Percentiles rank a stretch among this genome's conserved stretches.
These are phyloP conservation scores for Lamproptera curius DNA, from an alignment of 2,888 invertebrate genomes.

Conservation along the genomic window DNA sequence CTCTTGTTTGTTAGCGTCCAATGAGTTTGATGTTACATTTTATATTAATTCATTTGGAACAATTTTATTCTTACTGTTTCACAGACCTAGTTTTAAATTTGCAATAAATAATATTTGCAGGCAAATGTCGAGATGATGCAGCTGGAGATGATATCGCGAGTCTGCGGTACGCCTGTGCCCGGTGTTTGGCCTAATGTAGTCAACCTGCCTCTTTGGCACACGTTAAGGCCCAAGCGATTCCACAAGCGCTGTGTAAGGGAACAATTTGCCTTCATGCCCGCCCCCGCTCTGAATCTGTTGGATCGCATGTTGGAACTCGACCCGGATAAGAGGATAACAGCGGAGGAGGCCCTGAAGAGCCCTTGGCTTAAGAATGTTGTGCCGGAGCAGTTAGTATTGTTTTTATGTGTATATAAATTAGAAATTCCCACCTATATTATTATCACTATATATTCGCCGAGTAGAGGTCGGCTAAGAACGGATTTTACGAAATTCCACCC, in stretches of 20 bases:
- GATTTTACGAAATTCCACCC: too few species aligned
- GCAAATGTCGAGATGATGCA: conserved; percentile 96
- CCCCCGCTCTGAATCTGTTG: conserved; percentile 90
- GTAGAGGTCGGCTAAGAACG: too few species aligned
- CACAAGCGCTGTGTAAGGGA: conserved; percentile 94
- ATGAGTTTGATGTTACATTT: too few species aligned
- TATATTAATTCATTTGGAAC: too few species aligned
- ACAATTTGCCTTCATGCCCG: conserved; percentile 95
- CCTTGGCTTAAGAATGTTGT: conserved; percentile 95
- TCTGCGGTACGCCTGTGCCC: conserved; percentile 97
- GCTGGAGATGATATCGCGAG: conserved; percentile 93
- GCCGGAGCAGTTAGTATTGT: conserved; percentile 88
- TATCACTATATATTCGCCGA: too few species aligned
- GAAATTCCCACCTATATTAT: too few species aligned
- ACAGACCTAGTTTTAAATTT: too few species aligned
- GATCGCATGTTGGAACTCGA: conserved; percentile 98
- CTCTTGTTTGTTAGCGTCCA: too few species aligned
- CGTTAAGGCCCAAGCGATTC: conserved; percentile 93
- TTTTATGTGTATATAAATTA: too few species aligned
- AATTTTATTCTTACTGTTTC: too few species aligned
- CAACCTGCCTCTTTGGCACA: conserved; percentile 93
- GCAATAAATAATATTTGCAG: conserved; percentile 56
- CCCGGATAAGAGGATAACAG: conserved; percentile 94
- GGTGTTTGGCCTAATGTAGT: conserved; percentile 98
- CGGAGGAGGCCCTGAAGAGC: conserved; percentile 94